Conservation (phyloP, 2,797 vertebrate species). For the Pristis pectinata region DNA sequence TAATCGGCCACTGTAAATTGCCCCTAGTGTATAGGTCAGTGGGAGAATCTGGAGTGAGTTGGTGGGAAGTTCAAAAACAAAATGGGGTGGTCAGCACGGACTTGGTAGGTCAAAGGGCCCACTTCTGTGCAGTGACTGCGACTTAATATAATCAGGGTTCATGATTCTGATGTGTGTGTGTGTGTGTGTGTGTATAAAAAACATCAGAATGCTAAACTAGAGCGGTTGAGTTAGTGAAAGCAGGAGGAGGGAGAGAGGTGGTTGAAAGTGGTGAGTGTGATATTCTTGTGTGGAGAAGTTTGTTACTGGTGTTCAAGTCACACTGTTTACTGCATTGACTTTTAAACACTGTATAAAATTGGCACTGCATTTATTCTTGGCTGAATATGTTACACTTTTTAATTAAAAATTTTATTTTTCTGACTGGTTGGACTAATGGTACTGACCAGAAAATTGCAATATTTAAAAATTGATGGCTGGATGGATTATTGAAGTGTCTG, state of each 20-base stretch:
- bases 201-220: background rate
- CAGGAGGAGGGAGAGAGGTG: background rate
- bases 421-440: background rate
- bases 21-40: too few species aligned
- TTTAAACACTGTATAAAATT: background rate
- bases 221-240: background rate
- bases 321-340: background rate
- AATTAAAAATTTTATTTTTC: background rate
- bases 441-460: too few species aligned
- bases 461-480: background rate
- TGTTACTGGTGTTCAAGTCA: background rate
- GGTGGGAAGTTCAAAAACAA: too few species aligned
- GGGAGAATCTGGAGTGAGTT: too few species aligned
- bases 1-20: too few species aligned
- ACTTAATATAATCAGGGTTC: background rate
- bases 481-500: background rate
- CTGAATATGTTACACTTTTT: background rate
- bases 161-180: background rate
- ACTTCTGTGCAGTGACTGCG: too few species aligned
- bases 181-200: background rate
- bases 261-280: too few species aligned
- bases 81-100: too few species aligned
- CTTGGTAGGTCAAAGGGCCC: too few species aligned
- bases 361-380: background rate
- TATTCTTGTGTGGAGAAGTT: background rate